Conservation (phyloP, 2,888 invertebrate species). For the Aporophyla nigra region DNA sequence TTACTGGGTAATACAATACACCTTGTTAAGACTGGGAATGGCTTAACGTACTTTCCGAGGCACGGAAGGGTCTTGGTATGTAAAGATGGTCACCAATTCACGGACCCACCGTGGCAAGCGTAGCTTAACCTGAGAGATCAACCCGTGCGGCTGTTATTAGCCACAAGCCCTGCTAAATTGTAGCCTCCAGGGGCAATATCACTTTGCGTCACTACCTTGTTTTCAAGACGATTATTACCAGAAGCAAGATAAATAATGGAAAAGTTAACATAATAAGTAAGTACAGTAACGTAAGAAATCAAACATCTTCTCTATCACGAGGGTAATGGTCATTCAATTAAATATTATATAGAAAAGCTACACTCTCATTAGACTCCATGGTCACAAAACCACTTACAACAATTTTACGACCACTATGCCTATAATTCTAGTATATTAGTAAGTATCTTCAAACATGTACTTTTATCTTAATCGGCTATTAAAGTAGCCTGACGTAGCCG, state of each 20-base stretch:
- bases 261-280: neutral
- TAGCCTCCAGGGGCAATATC: neutral
- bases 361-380: constrained; percentile 7
- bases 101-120: too few species aligned
- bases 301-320: neutral
- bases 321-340: neutral
- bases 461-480: constrained; percentile 52
- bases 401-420: constrained; percentile 28
- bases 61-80: too few species aligned
- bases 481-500: constrained; percentile 30
- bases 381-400: constrained; percentile 14
- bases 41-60: too few species aligned
- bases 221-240: neutral
- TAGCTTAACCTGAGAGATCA: too few species aligned
- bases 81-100: too few species aligned
- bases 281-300: too few species aligned
- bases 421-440: constrained; percentile 23
- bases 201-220: neutral
- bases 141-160: too few species aligned
- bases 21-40: too few species aligned
- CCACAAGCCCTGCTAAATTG: too few species aligned
- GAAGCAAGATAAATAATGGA: neutral
- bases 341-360: constrained; percentile 1
- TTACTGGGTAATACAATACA: too few species aligned
- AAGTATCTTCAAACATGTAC: constrained; percentile 27